phyloP scores from a whole-genome alignment of 2,797 vertebrate genomes.

The Podarcis lilfordi region DNA sequence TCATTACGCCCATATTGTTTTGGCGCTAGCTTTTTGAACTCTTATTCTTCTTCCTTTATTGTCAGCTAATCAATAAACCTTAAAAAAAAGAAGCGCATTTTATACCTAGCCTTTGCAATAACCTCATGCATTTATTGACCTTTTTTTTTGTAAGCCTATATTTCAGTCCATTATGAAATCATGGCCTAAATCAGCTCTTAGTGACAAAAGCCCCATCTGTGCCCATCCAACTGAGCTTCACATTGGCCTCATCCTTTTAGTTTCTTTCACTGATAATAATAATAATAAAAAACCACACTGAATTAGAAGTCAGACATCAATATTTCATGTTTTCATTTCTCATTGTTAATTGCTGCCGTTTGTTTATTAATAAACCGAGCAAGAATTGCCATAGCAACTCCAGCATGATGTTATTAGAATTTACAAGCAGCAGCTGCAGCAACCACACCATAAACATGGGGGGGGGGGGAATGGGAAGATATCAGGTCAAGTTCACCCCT shows the following conservation, averaged over 20 bases:
- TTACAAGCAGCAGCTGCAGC: constrained; percentile 20
- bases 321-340: constrained; percentile 59
- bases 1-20: constrained; percentile 59
- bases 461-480: not conserved
- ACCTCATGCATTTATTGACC: constrained; percentile 43
- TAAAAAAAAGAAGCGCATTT: constrained; percentile 52
- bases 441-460: not conserved
- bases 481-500: not conserved
- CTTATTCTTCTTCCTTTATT: constrained; percentile 60
- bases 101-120: not conserved
- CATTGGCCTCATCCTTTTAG: not conserved
- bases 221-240: constrained; percentile 24
- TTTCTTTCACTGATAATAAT: constrained; percentile 29
- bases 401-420: constrained; percentile 15
- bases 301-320: constrained; percentile 40
- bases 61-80: constrained; percentile 65
- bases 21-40: constrained; percentile 50
- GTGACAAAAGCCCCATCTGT: constrained; percentile 48
- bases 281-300: constrained; percentile 39
- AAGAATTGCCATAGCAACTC: constrained; percentile 56
- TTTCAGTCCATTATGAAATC: constrained; percentile 54
- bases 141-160: constrained; percentile 33
- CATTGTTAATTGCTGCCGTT: constrained; percentile 52
- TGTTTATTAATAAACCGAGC: constrained; percentile 53
- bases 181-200: constrained; percentile 56